Evolutionary conservation across 2,888 invertebrate genomes (phyloP).

Genomic region (Lissocephala sabroskyi): DNA sequence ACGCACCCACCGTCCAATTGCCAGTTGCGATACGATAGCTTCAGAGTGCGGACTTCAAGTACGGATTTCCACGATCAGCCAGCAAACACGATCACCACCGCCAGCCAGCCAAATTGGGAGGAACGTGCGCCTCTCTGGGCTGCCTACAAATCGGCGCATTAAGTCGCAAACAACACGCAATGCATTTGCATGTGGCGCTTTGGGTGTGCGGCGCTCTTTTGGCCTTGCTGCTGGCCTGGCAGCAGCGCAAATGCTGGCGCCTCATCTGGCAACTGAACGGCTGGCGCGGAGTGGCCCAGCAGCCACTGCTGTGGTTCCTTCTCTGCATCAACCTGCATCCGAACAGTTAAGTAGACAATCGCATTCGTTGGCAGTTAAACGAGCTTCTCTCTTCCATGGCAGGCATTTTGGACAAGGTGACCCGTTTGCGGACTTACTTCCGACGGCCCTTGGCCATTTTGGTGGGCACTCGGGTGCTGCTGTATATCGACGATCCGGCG

Average conservation of each 20-base stretch:
- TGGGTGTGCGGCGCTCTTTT: conserved; percentile 44
- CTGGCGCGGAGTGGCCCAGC: conserved; percentile 32
- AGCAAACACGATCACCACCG: no score
- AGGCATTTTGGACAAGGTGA: conserved; percentile 58
- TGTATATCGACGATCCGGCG: conserved; percentile 67
- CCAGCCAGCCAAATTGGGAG: no score
- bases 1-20: conserved; percentile 6
- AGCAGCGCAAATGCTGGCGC: conserved; percentile 64
- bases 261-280: conserved; percentile 69
- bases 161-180: conserved; percentile 7
- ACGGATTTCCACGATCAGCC: no score
- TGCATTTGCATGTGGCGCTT: conserved; percentile 46
- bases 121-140: no score
- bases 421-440: conserved; percentile 50
- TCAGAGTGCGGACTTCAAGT: no score
- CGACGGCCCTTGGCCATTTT: conserved; percentile 61
- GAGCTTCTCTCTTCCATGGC: conserved; percentile 1
- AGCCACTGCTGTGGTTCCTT: neutral
- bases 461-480: conserved; percentile 56
- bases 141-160: neutral
- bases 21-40: conserved; percentile 32
- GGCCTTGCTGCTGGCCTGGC: conserved; percentile 41
- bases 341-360: conserved; percentile 54
- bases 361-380: no score
- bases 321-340: conserved; percentile 53